These are phyloP conservation scores for Synanthedon vespiformis DNA, from an alignment of 2,888 invertebrate genomes.

Conservation along the genomic window DNA sequence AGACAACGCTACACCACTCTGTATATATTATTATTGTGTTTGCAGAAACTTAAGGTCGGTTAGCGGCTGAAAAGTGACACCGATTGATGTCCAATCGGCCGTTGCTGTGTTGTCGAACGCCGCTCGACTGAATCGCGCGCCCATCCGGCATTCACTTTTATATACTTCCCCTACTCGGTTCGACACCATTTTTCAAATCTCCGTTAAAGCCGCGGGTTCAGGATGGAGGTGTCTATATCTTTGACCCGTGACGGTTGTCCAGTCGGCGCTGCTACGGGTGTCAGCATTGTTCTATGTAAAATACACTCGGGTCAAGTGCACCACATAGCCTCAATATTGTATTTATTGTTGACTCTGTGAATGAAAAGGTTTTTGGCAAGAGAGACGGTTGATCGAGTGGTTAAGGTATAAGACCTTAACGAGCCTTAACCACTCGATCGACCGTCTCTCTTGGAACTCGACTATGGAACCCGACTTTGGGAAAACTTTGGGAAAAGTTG, in stretches of 20 bases:
- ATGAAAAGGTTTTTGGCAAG: no score
- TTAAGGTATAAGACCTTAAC: no score
- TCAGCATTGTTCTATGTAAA: not conserved
- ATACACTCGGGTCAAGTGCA: not conserved
- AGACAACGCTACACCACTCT: no score
- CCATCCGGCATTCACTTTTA: constrained; percentile 47
- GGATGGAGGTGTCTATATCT: constrained; percentile 22
- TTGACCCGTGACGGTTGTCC: constrained; percentile 28
- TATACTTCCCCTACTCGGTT: constrained; percentile 48
- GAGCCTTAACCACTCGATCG: no score
- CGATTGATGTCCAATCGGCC: constrained; percentile 17
- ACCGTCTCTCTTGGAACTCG: no score
- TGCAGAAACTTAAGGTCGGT: constrained; percentile 7
- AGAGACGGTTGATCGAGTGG: no score
- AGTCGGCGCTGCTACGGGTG: constrained; percentile 2
- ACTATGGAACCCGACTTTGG: no score
- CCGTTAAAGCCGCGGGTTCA: constrained; percentile 20
- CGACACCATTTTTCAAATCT: constrained; percentile 29
- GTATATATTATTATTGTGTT: constrained; percentile 1
- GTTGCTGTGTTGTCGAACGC: constrained; percentile 32
- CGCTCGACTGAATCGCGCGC: constrained; percentile 55
- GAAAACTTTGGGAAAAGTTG: no score
- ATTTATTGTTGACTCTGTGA: no score
- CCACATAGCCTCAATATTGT: no score
- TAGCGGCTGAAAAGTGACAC: constrained; percentile 8